Conservation (phyloP, 2,113 vertebrate genomes). For the Antennarius striatus region DNA sequence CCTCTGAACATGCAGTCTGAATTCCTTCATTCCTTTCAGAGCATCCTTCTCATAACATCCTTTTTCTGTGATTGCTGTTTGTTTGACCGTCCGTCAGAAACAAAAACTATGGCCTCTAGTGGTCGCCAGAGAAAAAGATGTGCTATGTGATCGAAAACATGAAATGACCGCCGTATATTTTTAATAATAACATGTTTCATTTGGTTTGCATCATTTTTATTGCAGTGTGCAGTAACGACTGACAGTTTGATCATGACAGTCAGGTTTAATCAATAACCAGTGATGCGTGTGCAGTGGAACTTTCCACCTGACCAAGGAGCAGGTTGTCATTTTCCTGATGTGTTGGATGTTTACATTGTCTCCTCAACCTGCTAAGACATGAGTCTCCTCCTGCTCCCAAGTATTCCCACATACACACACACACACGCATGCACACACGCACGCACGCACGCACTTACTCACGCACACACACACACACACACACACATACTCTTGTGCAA, state of each 20-base stretch:
- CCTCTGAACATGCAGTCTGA: constrained; percentile 40
- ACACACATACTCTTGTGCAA: constrained; percentile 24
- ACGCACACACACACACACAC: constrained; percentile 29
- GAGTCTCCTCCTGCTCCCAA: constrained; percentile 54
- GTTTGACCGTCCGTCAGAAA: constrained; percentile 15
- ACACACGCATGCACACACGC: constrained; percentile 17
- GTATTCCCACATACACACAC: constrained; percentile 14
- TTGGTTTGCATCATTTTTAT: constrained; percentile 14
- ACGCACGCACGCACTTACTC: constrained; percentile 22
- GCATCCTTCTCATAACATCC: constrained; percentile 32
- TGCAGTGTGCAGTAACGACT: constrained; percentile 9
- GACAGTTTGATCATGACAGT: constrained; percentile 2
- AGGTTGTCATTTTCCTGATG: constrained; percentile 49
- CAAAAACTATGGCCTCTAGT: constrained; percentile 46
- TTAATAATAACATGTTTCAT: neutral
- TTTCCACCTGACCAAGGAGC: constrained; percentile 47
- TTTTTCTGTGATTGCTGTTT: constrained; percentile 13
- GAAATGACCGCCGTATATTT: constrained; percentile 4
- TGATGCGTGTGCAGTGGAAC: constrained; percentile 29
- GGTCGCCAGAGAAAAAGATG: constrained; percentile 28
- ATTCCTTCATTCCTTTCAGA: constrained; percentile 46
- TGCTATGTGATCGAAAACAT: constrained; percentile 12
- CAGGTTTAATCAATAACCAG: constrained; percentile 33
- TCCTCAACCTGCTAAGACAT: constrained; percentile 69
- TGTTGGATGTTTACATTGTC: constrained; percentile 67